These are phyloP conservation scores for Leucoraja erinaceus DNA, from an alignment of 2,113 vertebrate species.

Conservation along the genomic window DNA sequence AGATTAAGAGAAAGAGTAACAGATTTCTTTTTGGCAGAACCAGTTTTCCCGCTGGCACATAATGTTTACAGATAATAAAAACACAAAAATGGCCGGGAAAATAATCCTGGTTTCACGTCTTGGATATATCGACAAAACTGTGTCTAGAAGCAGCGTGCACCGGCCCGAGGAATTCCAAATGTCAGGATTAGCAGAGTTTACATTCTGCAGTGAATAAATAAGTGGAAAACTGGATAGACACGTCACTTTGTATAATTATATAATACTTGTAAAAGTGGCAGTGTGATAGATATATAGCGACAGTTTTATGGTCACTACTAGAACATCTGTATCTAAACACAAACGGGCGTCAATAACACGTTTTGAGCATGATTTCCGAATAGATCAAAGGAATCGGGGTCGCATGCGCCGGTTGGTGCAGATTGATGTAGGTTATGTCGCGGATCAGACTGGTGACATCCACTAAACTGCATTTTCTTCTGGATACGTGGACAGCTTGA, in stretches of 20 bases:
- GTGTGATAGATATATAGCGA: background rate
- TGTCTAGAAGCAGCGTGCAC: background rate
- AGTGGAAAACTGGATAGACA: background rate
- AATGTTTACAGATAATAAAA: background rate
- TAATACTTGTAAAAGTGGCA: background rate
- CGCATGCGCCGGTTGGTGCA: background rate
- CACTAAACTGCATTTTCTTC: slow-evolving; percentile 2
- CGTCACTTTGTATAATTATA: background rate
- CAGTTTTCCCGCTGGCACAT: no score
- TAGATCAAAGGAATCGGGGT: background rate
- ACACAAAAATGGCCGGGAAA: no score
- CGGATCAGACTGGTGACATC: background rate
- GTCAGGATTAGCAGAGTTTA: background rate
- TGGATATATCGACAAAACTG: no score
- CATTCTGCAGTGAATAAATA: background rate
- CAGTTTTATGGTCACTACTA: background rate
- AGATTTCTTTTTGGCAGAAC: background rate
- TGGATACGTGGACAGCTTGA: background rate
- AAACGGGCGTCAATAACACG: background rate
- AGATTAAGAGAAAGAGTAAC: background rate
- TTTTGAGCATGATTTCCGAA: background rate
- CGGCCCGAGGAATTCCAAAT: background rate
- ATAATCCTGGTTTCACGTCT: no score
- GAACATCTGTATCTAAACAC: background rate
- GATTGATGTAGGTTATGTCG: background rate